Conservation (phyloP, 2,113 vertebrate species). For the Halcyon malimbica region DNA sequence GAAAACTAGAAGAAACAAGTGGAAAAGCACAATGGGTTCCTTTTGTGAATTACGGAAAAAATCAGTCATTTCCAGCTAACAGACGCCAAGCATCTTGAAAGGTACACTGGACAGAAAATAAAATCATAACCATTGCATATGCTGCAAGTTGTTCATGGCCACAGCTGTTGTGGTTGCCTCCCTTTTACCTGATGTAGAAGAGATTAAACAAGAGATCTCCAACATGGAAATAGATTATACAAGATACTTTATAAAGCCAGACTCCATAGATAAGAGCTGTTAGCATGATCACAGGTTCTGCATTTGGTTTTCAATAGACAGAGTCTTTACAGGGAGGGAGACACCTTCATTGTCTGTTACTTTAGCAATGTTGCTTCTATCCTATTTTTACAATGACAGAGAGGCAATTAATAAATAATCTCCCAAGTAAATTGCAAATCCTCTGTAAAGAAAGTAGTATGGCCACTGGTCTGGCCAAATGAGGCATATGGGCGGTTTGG, state of each 20-base stretch:
- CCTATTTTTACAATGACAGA: neutral
- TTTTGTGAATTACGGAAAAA: neutral
- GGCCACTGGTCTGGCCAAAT: neutral
- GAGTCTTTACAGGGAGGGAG: neutral
- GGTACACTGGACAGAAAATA: conserved; percentile 21
- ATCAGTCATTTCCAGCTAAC: neutral
- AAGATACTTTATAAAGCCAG: conserved; percentile 7
- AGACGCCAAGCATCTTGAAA: neutral
- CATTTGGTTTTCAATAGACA: neutral
- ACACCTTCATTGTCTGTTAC: neutral
- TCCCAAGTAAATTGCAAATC: neutral
- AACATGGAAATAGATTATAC: conserved; percentile 35
- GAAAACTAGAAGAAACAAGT: neutral
- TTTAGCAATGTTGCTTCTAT: neutral
- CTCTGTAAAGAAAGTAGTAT: neutral
- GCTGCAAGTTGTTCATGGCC: neutral
- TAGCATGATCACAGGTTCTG: neutral
- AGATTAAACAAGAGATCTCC: conserved; percentile 34
- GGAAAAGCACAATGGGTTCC: neutral
- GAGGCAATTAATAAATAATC: neutral
- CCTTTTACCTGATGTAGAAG: neutral
- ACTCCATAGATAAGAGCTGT: neutral
- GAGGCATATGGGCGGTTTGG: fast-evolving
- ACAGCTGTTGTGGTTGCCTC: neutral
- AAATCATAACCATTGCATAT: neutral